These are phyloP conservation scores for Campylomormyrus numenius DNA, from an alignment of 2,113 vertebrate genomes.

Conservation along the genomic window DNA sequence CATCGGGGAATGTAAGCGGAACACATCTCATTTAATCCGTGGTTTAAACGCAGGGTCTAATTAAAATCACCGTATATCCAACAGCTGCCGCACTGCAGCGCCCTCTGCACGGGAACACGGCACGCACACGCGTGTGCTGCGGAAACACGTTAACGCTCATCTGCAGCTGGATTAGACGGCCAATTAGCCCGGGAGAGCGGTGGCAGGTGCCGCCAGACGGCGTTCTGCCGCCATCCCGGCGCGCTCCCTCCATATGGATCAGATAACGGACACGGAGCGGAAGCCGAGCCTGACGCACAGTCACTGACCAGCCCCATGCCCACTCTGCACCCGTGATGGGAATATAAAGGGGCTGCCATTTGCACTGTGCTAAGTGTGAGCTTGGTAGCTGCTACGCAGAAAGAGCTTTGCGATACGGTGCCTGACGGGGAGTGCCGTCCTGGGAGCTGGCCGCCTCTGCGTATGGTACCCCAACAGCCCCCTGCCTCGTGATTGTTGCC, in stretches of 20 bases:
- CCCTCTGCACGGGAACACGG: background rate
- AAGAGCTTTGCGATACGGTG: background rate
- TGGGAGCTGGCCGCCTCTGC: background rate
- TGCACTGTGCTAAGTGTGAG: background rate
- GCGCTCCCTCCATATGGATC: background rate
- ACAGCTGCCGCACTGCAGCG: background rate
- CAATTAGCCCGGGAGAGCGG: background rate
- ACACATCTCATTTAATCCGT: slow-evolving; percentile 52
- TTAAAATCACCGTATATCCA: slow-evolving; percentile 51
- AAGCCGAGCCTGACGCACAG: background rate
- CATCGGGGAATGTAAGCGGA: slow-evolving; percentile 48
- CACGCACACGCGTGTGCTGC: background rate
- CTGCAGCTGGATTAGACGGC: background rate
- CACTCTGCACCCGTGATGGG: background rate
- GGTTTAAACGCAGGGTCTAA: slow-evolving; percentile 59
- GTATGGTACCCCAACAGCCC: background rate
- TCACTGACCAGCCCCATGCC: background rate
- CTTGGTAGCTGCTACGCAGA: background rate
- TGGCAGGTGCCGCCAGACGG: background rate
- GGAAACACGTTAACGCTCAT: background rate
- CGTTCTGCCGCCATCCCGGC: background rate
- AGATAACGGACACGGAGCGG: background rate
- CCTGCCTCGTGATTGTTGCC: background rate
- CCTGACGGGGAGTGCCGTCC: background rate
- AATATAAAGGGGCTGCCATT: background rate